A percentile compares a stretch with the other conserved stretches of the same genome.
Evolutionary conservation across 2,797 vertebrate genomes (phyloP).

Genomic region (Miichthys miiuy): DNA sequence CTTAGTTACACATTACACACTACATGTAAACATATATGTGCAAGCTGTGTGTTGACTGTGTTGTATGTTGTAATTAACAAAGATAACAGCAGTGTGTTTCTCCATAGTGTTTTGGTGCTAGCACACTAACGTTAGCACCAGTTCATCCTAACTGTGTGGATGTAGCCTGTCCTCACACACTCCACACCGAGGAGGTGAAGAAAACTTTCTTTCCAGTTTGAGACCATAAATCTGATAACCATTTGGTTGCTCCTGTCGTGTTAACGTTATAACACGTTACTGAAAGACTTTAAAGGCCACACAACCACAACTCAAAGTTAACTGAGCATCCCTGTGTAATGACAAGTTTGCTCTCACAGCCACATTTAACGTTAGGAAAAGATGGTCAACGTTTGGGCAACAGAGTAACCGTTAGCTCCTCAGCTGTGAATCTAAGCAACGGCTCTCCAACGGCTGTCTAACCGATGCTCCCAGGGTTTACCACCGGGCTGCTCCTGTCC

Average conservation of each 20-base stretch:
- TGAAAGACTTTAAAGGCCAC: constrained; percentile 67
- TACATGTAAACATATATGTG: not conserved
- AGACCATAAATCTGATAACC: constrained; percentile 3
- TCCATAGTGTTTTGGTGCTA: constrained; percentile 54
- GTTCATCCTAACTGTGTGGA: constrained; percentile 60
- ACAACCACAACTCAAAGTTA: constrained; percentile 68
- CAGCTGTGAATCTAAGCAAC: constrained; percentile 22
- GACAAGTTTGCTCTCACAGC: constrained; percentile 76
- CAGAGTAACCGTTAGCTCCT: constrained; percentile 59
- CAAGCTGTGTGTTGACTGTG: not conserved
- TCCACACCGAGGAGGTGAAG: constrained; percentile 18
- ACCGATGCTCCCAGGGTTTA: constrained; percentile 16
- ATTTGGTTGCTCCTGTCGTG: constrained; percentile 6
- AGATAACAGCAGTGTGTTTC: not conserved
- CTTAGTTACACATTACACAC: not conserved
- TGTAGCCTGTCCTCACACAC: constrained; percentile 60
- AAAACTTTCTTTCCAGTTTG: constrained; percentile 69
- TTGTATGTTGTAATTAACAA: not conserved
- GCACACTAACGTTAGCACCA: constrained; percentile 61
- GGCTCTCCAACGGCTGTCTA: constrained; percentile 10
- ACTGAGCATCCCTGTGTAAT: constrained; percentile 75
- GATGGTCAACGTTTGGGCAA: constrained; percentile 45
- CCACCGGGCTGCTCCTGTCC: constrained; percentile 46
- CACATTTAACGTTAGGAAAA: constrained; percentile 43
- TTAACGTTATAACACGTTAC: not conserved